Conservation (phyloP, 2,888 invertebrate species). For the Thumatha senex region DNA sequence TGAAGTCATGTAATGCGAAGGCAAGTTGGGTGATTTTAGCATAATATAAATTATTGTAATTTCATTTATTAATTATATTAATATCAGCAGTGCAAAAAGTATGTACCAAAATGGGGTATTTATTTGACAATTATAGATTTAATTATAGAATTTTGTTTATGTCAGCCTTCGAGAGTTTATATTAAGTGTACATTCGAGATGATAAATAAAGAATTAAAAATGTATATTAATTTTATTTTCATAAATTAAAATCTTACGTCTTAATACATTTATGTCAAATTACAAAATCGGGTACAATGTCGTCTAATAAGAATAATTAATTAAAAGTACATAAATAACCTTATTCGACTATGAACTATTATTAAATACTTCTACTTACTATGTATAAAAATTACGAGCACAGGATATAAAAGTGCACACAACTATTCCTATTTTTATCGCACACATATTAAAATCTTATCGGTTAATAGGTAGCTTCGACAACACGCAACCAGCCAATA, state of each 20-base stretch:
- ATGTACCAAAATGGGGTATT: constrained; percentile 32
- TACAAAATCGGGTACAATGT: neutral
- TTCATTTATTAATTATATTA: constrained; percentile 29
- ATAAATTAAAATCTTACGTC: neutral
- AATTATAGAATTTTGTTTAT: constrained; percentile 31
- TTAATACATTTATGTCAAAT: constrained; percentile 5
- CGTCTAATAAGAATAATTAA: too few species aligned
- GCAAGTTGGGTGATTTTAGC: constrained; percentile 32
- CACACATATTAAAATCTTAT: too few species aligned
- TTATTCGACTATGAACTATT: too few species aligned
- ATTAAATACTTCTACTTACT: too few species aligned
- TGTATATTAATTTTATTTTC: constrained; percentile 23
- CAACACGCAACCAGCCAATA: too few species aligned
- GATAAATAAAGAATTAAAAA: constrained; percentile 44
- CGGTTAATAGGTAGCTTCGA: too few species aligned
- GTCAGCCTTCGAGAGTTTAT: constrained; percentile 51
- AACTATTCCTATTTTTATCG: too few species aligned
- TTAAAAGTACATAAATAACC: too few species aligned
- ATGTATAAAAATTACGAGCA: too few species aligned
- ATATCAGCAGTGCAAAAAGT: constrained; percentile 33
- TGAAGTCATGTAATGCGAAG: constrained; percentile 46
- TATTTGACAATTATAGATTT: constrained; percentile 29
- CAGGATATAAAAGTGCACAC: too few species aligned
- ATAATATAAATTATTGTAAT: constrained; percentile 37
- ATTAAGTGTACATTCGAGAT: constrained; percentile 57